Percentiles rank a stretch among this genome's conserved stretches.
phyloP scores from a whole-genome alignment of 2,888 invertebrate genomes.

The Amphiduros pacificus region DNA sequence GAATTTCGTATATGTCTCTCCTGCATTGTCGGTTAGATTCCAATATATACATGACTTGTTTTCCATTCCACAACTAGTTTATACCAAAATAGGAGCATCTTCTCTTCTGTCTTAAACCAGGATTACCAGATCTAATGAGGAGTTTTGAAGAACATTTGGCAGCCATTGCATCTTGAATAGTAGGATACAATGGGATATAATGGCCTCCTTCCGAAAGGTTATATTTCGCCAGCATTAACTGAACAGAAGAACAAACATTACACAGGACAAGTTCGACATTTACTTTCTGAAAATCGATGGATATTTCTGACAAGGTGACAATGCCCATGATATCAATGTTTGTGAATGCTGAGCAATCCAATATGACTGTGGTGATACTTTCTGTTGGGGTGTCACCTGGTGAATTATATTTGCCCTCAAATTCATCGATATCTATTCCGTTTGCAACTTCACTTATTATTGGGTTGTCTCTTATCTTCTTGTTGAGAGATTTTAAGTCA shows the following conservation, averaged over 20 bases:
- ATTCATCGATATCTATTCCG: neutral
- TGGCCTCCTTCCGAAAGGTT: neutral
- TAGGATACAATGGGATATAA: neutral
- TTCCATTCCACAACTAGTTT: too few species aligned
- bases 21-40: too few species aligned
- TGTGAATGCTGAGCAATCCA: constrained; percentile 46
- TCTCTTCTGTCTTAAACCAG: too few species aligned
- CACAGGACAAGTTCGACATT: constrained; percentile 37
- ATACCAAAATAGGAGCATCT: too few species aligned
- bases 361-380: constrained; percentile 31
- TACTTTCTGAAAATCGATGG: constrained; percentile 31
- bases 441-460: neutral
- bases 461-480: neutral
- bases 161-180: constrained; percentile 10
- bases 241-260: constrained; percentile 31
- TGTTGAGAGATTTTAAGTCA: constrained; percentile 35
- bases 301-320: constrained; percentile 36
- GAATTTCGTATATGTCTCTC: too few species aligned
- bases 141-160: too few species aligned
- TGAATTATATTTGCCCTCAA: neutral
- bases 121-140: too few species aligned
- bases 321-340: constrained; percentile 47
- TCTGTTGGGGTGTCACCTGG: neutral
- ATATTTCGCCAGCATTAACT: neutral
- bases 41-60: too few species aligned